Evolutionary conservation across 2,888 invertebrate genomes (phyloP).

Genomic region (Dendrolimus houi): DNA sequence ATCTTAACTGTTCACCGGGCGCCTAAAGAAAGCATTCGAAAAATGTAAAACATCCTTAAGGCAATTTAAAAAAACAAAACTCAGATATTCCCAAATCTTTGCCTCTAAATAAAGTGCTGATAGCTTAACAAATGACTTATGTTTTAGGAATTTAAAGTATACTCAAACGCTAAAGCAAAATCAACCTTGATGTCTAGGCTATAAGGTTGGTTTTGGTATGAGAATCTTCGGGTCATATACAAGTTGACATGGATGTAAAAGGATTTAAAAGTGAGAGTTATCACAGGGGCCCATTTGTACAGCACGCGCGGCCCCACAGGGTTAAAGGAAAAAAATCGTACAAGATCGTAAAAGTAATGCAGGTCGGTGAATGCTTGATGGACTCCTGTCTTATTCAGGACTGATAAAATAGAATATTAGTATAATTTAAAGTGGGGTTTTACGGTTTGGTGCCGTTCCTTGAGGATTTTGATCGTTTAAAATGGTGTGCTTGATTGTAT

Average conservation of each 20-base stretch:
- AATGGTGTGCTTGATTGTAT: no score
- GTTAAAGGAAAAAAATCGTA: conserved; percentile 36
- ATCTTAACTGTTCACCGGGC: conserved; percentile 1
- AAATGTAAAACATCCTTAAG: conserved; percentile 39
- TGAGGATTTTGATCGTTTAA: neutral
- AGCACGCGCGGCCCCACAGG: conserved; percentile 69
- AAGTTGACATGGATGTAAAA: conserved; percentile 61
- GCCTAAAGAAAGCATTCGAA: conserved; percentile 26
- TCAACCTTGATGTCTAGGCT: conserved; percentile 12
- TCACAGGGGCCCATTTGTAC: conserved; percentile 68
- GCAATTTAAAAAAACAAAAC: conserved; percentile 45
- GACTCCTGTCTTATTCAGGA: conserved; percentile 52
- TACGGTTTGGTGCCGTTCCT: neutral
- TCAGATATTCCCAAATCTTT: conserved; percentile 54
- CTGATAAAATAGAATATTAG: conserved; percentile 28
- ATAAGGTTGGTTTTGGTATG: conserved; percentile 24
- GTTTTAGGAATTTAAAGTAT: conserved; percentile 66
- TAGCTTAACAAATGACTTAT: conserved; percentile 73
- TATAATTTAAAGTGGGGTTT: conserved; percentile 10
- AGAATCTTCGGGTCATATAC: conserved; percentile 17
- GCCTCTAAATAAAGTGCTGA: conserved; percentile 72
- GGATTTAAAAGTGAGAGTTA: conserved; percentile 74
- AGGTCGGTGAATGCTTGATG: conserved; percentile 35
- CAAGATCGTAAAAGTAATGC: conserved; percentile 50
- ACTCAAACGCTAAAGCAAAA: conserved; percentile 11